Conservation (phyloP, 2,113 vertebrate species). For the Prionailurus bengalensis region DNA sequence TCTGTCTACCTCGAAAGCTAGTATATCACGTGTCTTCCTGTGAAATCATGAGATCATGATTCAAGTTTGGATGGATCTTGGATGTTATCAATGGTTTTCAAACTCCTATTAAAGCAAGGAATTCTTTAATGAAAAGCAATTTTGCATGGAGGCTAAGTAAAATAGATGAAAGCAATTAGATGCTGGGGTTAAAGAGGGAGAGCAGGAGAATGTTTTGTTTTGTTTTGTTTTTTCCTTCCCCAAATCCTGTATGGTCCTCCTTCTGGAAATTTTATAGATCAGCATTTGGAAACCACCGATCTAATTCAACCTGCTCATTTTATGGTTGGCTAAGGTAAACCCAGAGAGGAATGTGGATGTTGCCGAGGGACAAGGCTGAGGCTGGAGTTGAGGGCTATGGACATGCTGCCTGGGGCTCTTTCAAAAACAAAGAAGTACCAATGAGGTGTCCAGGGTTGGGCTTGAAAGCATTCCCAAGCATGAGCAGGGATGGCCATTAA, state of each 20-base stretch:
- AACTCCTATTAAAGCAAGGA: neutral
- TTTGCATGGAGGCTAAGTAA: neutral
- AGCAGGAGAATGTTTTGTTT: neutral
- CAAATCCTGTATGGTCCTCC: neutral
- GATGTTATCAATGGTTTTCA: neutral
- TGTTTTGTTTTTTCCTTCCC: neutral
- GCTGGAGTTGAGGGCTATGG: neutral
- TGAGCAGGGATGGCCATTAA: neutral
- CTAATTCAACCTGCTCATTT: neutral
- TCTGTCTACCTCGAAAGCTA: neutral
- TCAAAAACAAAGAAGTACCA: neutral
- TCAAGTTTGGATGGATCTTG: neutral
- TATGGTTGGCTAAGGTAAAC: neutral
- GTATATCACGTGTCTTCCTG: neutral
- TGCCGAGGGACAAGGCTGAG: neutral
- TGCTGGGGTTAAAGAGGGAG: neutral
- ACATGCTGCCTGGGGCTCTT: neutral
- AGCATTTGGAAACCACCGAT: neutral
- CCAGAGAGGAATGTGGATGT: neutral
- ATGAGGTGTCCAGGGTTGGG: neutral
- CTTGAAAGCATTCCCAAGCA: neutral
- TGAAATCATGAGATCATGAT: neutral
- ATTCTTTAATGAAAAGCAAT: conserved; percentile 28
- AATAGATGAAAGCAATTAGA: neutral
- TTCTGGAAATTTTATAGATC: neutral